These are phyloP conservation scores for Trachymyrmex cornetzi DNA, from an alignment of 1,140 invertebrate species.

Conservation along the genomic window DNA sequence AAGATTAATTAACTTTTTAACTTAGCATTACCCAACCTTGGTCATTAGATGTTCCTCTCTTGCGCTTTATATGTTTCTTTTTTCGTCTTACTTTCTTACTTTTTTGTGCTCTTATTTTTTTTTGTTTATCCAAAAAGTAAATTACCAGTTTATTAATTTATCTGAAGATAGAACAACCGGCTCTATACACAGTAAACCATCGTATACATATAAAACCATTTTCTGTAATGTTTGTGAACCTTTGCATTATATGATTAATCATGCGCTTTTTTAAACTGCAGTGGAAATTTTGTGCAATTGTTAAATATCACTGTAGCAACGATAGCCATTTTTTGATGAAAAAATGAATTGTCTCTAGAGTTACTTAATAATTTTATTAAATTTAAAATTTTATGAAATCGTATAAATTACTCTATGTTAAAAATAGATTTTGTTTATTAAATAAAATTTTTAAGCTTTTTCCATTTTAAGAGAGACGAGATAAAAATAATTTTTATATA, in stretches of 20 bases:
- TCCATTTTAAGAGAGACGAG: background rate
- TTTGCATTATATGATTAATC: background rate
- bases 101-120: too few relatives aligned
- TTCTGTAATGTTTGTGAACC: background rate
- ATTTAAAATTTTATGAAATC: background rate
- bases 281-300: background rate
- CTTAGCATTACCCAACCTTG: too few relatives aligned
- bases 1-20: too few relatives aligned
- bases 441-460: background rate
- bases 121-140: too few relatives aligned
- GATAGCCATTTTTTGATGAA: background rate
- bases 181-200: too few relatives aligned
- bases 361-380: background rate
- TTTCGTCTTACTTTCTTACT: too few relatives aligned
- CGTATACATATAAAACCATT: background rate
- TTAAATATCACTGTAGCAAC: background rate
- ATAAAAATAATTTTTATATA: background rate
- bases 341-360: background rate
- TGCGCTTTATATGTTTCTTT: too few relatives aligned
- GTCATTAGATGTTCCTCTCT: too few relatives aligned
- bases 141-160: too few relatives aligned
- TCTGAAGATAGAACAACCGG: too few relatives aligned
- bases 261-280: background rate
- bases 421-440: background rate
- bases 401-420: background rate